Evolutionary conservation across 2,888 invertebrate species (phyloP), one percentile per base, ranked within the genome.

Genomic region (Tetanocera ferruginea): DNA sequence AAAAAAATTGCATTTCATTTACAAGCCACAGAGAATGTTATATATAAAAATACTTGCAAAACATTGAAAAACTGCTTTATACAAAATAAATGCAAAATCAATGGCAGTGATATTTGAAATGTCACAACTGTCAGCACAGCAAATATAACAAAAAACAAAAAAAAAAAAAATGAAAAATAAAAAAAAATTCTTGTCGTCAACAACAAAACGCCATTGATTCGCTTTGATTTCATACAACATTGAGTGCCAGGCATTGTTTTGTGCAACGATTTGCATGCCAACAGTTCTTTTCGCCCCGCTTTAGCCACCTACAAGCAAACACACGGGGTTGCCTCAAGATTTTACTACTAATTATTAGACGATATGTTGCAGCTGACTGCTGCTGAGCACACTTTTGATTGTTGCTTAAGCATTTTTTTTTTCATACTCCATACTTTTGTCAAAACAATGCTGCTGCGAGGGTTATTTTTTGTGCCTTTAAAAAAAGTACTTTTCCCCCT

Each of bases 201-300:
- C 14, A 69, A 69, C 69, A 69, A 69, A 72, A 72, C 60, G 51
- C 31, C 81, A 83, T 87, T 87, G 87, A 87, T 87, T 87, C 86
- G 85, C 87, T 87, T 87, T 87, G 88, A 87, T 87, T 87, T 87
- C 8, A 17, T 19, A 23, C 23, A 37, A 4, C 57, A 3, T 43
- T 43, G 43, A 60, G 23, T 60, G 57, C 28, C 14, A 23, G 57
- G 6, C 9, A 4, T 23, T 11, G 28, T 28, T 60, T 28, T 34
- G 34, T 17, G 23, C 55, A 57, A 23, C 62, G 51, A 74, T 74
- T 74, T 74, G 74, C 74, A 74, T 74, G 74, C 23, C 49, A 28
- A 51, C n/a, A 31, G 11, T 25, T 31, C n/a, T 28, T 64, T 34
- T n/a, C 17, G 17, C 17, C 28, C 17, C 43, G 19, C 43, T n/a